Evolutionary conservation across 2,797 vertebrate genomes (phyloP), one percentile per base, ranked within the genome.

Genomic region (Limnodromus scolopaceus): DNA sequence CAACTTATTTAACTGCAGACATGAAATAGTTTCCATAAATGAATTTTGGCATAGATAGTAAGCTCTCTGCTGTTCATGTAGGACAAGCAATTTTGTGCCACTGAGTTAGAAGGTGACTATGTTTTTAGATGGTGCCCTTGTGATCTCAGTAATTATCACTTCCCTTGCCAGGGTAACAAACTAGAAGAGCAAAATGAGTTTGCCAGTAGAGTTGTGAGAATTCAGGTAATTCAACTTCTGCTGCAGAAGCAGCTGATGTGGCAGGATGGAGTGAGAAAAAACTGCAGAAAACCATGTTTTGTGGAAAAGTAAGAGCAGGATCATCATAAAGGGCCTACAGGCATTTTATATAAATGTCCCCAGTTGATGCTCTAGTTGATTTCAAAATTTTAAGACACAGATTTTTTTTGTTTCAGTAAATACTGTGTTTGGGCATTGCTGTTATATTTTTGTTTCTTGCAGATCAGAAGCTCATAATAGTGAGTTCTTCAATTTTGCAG

Each of bases 61-160:
- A 93, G 17, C 38, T 90, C 38, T 64, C n/a, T 84, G 58, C 83
- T 64, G 20, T 24, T 93, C 23, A 8, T 46, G 55, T 63, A 82
- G 84, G 65, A 88, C 69, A 88, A 89, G 28, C 19, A 25, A 11
- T 24, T 81, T 78, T 65, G 54, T 88, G 85, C 46, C 60, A 51
- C 57, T 55, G 79, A 93, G 54, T 24, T 92, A 60, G 83, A 96
- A 95, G 83, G 87, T 92, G 85, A 36, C 63, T n/a, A 34, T 65
- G 61, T 70, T 93, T 93, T 85, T 34, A 90, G 76, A 78, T 88
- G 58, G 36, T 1, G 66, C 82, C 77, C 82, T 88, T 86, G 87
- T 76, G 87, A 93, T 93, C 89, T 88, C 45, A 4, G 78, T 80
- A 87, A 93, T 96, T 94, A 94, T 90, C 76, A 84, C 87, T 84